Evolutionary conservation across 2,888 invertebrate genomes (phyloP).

Genomic region (Muschampia plurimacula): DNA sequence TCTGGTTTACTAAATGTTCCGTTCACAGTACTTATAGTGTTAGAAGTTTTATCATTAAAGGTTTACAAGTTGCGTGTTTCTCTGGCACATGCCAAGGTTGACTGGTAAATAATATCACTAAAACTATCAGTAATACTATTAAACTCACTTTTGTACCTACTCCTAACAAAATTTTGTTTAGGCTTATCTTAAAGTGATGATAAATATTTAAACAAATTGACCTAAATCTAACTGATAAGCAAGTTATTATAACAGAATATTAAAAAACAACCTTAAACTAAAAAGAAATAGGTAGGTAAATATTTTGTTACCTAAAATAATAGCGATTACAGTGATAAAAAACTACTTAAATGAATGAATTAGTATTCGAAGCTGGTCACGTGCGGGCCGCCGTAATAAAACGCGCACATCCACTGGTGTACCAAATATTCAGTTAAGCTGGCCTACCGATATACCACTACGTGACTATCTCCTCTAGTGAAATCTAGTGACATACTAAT

Average conservation of each 20-base stretch:
- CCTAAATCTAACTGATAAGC: too few relatives aligned
- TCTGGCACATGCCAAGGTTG: background rate
- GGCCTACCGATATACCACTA: conserved; percentile 60
- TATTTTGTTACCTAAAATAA: conserved; percentile 13
- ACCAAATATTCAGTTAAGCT: conserved; percentile 74
- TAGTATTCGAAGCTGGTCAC: conserved; percentile 66
- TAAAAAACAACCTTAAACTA: too few relatives aligned
- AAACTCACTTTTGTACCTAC: too few relatives aligned
- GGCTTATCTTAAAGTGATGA: too few relatives aligned
- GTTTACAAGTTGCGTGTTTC: background rate
- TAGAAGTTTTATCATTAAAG: background rate
- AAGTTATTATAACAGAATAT: too few relatives aligned
- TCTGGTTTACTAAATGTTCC: background rate
- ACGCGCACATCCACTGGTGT: conserved; percentile 64
- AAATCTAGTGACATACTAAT: conserved; percentile 44
- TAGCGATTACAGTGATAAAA: conserved; percentile 38
- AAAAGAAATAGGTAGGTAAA: too few relatives aligned
- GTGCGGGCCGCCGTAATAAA: conserved; percentile 63
- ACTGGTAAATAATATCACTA: background rate
- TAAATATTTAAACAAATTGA: too few relatives aligned
- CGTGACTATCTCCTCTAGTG: conserved; percentile 62
- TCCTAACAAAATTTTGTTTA: too few relatives aligned
- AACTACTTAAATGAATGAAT: conserved; percentile 46
- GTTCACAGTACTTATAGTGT: background rate
- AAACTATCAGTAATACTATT: too few relatives aligned